A percentile compares a stretch with the other conserved stretches of the same genome.
These are phyloP conservation scores for Oncorhynchus masou DNA, from an alignment of 2,113 vertebrate genomes.

Conservation along the genomic window DNA sequence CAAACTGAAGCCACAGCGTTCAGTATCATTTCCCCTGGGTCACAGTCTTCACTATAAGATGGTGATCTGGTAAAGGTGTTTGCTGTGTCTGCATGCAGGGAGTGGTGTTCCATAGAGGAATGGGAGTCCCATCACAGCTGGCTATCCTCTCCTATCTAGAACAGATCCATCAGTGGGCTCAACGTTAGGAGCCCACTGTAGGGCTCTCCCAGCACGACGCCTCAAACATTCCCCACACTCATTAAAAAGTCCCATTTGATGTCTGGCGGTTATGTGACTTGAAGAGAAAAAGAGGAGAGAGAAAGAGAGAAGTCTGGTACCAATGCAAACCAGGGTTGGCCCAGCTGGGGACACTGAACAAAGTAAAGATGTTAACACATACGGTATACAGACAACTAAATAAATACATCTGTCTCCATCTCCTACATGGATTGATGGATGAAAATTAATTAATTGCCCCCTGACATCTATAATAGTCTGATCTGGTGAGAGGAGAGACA, in stretches of 20 bases:
- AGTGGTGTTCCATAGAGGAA: too few relatives aligned
- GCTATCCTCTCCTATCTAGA: not conserved
- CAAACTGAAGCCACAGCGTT: not conserved
- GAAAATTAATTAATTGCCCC: not conserved
- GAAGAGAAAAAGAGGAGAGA: too few relatives aligned
- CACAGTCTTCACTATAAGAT: not conserved
- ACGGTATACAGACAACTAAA: not conserved
- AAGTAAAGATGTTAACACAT: too few relatives aligned
- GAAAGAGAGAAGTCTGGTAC: too few relatives aligned
- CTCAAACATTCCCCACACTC: not conserved
- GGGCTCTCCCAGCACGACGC: not conserved
- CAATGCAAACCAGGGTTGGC: too few relatives aligned
- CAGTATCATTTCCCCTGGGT: not conserved
- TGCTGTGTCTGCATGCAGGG: not conserved
- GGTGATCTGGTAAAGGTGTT: not conserved
- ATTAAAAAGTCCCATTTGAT: not conserved
- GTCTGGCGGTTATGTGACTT: not conserved
- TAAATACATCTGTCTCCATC: not conserved
- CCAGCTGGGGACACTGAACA: not conserved
- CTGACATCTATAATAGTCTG: not conserved
- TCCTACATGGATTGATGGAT: not conserved
- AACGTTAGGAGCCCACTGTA: too few relatives aligned
- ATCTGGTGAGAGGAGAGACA: too few relatives aligned
- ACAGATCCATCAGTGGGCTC: not conserved
- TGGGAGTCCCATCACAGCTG: too few relatives aligned